Evolutionary conservation across 1,140 invertebrate genomes (phyloP), one percentile per base, ranked within the genome.

Genomic region (Solen grandis): DNA sequence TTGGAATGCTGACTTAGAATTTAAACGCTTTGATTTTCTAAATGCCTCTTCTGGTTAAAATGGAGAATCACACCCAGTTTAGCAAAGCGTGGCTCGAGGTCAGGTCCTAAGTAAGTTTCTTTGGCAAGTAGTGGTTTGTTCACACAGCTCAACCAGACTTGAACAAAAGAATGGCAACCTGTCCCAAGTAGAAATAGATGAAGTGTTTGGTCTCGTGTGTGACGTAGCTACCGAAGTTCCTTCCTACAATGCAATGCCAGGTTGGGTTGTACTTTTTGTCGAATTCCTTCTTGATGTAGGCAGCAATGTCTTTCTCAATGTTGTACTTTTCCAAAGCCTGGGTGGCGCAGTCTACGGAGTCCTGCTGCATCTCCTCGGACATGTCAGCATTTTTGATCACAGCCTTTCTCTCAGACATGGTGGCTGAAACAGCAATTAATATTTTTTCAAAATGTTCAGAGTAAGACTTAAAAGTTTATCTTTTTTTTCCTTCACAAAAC

Each of bases 351-450:
- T 99, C 98, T 5, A 99, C 98, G 85, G 99, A 98, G 94, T 99
- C 99, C 92, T 99, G 98, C 94, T 99, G 99, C 99, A 99, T 99
- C 93, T 99, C 99, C 93, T 99, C 99, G 80, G 97, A 97, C 99
- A 99, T 99, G 93, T 99, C 99, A 86, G 98, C 99, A 96, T 99
- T 99, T 94, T 99, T 99, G 91, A 99, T 99, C 41, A 99, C 99
- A 91, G 99, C 99, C 94, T 99, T 99, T 93, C 98, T 95, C 93
- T 99, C 98, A 91, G 96, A 95, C 97, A 98, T 98, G 36, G 27
- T 87, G 70, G 5, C 76, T 83, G 57, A 62, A 76, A 80, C 3
- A 65, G 91, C 1, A 65, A 65, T n/a, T n/a, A n/a, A n/a, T n/a
- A n/a, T n/a, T n/a, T n/a, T n/a, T n/a, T n/a, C n/a, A n/a, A n/a